Evolutionary conservation across 1,140 invertebrate species (phyloP).

Genomic region (Trichomalopsis sarcophagae): DNA sequence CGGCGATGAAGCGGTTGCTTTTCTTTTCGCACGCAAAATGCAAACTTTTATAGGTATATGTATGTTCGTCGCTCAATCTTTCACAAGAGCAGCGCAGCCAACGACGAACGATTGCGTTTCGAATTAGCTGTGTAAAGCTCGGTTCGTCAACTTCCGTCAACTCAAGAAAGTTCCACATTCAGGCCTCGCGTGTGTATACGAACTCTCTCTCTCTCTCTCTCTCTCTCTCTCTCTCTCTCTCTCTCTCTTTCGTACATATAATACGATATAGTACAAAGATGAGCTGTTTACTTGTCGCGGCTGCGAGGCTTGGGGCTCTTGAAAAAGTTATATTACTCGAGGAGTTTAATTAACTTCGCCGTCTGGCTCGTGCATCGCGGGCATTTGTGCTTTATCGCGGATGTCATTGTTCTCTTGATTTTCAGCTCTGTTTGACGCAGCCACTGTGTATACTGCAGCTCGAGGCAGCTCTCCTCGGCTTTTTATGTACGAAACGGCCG

Average conservation of each 20-base stretch:
- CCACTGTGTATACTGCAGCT: not conserved
- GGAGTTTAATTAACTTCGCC: slow-evolving; percentile 48
- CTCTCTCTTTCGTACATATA: too few species aligned
- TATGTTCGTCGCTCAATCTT: not conserved
- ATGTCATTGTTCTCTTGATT: slow-evolving; percentile 43
- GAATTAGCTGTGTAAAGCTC: not conserved
- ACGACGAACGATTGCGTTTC: not conserved
- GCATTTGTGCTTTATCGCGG: slow-evolving; percentile 12
- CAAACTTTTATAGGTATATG: too few species aligned
- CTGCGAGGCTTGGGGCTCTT: slow-evolving; percentile 6
- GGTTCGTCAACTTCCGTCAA: not conserved
- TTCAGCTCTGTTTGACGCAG: slow-evolving; percentile 24
- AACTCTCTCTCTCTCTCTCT: too few species aligned
- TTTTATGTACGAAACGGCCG: not conserved
- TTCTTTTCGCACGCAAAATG: too few species aligned
- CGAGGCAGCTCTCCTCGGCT: not conserved
- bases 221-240: too few species aligned
- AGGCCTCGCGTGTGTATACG: not conserved
- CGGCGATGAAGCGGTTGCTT: not conserved
- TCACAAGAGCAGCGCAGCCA: not conserved
- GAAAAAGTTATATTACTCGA: slow-evolving; percentile 49
- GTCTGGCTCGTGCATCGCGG: not conserved
- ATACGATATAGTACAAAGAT: not conserved
- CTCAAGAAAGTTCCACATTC: not conserved
- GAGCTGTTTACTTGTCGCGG: slow-evolving; percentile 29